phyloP scores from a whole-genome alignment of 1,140 invertebrate species.

The Pemphigus obesinymphae region DNA sequence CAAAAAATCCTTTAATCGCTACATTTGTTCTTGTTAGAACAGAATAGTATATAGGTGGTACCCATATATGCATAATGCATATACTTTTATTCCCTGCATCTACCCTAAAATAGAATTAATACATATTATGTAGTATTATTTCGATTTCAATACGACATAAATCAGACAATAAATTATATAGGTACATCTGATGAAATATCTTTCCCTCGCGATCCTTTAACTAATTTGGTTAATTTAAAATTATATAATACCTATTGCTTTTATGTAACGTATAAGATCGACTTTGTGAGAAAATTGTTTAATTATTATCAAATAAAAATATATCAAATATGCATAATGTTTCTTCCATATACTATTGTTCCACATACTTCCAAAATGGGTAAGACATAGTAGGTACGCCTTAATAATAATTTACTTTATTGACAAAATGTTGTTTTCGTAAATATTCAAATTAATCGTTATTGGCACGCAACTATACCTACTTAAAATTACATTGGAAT shows the following conservation, averaged over 20 bases:
- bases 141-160: not conserved
- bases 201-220: not conserved
- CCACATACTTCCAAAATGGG: not conserved
- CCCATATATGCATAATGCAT: too few relatives aligned
- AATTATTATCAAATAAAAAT: not conserved
- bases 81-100: not conserved
- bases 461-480: conserved; percentile 14
- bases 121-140: not conserved
- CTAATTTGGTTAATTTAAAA: not conserved
- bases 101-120: not conserved
- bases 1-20: not conserved
- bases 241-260: not conserved
- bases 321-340: not conserved
- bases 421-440: not conserved
- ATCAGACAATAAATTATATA: not conserved
- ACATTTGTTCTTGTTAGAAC: not conserved
- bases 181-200: not conserved
- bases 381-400: not conserved
- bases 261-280: not conserved
- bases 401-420: not conserved
- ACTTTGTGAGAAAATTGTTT: not conserved
- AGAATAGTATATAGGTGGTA: not conserved
- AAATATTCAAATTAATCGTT: conserved; percentile 7
- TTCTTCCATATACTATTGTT: not conserved
- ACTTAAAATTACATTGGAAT: not conserved